Conservation (phyloP, 2,113 vertebrate genomes). For the Cinclus cinclus region DNA sequence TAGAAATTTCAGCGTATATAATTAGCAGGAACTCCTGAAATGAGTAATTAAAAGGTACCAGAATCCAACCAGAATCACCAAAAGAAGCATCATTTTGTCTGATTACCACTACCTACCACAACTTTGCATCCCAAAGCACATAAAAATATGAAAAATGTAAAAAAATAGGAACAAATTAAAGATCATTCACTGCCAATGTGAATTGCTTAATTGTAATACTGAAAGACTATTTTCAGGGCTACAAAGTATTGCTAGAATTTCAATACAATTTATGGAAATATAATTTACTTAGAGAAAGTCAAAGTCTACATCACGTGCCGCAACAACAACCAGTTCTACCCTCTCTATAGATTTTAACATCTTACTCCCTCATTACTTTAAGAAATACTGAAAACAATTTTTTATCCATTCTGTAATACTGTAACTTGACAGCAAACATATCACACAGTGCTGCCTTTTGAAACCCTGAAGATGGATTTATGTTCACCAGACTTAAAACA, state of each 20-base stretch:
- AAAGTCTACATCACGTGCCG: too few species aligned
- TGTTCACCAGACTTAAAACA: neutral
- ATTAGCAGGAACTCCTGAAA: neutral
- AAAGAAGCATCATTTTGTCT: neutral
- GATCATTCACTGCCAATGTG: neutral
- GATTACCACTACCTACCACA: neutral
- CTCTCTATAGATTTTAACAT: neutral
- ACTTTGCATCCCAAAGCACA: neutral
- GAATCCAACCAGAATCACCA: neutral
- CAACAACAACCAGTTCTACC: neutral
- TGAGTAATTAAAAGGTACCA: neutral
- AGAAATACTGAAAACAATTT: neutral
- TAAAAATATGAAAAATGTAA: neutral
- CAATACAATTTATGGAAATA: neutral
- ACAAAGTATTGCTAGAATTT: neutral
- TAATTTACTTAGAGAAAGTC: neutral
- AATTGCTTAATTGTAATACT: neutral
- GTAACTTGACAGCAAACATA: neutral
- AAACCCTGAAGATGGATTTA: neutral
- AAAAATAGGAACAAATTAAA: neutral
- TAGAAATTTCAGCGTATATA: neutral
- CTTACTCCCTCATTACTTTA: neutral
- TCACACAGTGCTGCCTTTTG: neutral
- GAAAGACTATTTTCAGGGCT: neutral
- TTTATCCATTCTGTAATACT: neutral